Base-by-base conservation (phyloP, 2,888 invertebrate genomes). In the Melipona beecheii region DNA sequence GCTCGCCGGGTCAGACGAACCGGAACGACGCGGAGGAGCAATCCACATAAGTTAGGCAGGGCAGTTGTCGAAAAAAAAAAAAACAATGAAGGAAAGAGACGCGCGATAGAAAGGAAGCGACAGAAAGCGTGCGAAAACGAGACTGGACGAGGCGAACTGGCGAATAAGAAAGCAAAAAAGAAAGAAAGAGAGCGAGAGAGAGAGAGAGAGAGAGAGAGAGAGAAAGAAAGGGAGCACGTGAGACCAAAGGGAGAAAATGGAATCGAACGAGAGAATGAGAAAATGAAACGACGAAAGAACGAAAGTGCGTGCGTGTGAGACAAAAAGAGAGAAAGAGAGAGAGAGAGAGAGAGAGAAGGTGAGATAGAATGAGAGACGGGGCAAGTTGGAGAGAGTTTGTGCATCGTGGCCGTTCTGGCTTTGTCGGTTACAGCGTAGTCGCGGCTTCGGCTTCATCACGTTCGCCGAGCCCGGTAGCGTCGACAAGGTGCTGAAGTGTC, bases 361-460 rank as follows among this genome's bases (percentile, higher is more conserved):
- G 49, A 58, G 56, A 49, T 70, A 60, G 73, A 71, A 72, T 54
- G 17, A 72, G 54, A 75, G 36, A 52, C 27, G 78, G 69, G 60
- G 69, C 43, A 75, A 72, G 52, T 78, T 76, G 75, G 81, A 86
- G 81, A 89, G 89, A 89, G 77, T 78, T 31, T 89, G 89, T 90
- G 89, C 89, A 90, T 90, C 90, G 90, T 90, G 89, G 87, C 89
- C 89, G 89, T 90, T 90, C 90, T 90, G 89, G 87, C 84, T 90
- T 89, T 88, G 88, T 89, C 88, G 89, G 90, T 89, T 96, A 93
- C 97, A 98, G 98, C 97, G 98, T 94, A 98, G 98, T 96, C 97
- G 98, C 95, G 98, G 98, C 93, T 98, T 98, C 95, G 97, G 98
- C 93, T 98, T 98, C 96, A 98, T 98, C 95, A 98, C 98, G 93